Evolutionary conservation across 2,113 vertebrate species (phyloP), one percentile per base, ranked within the genome.

Genomic region (Gymnorhina tibicen): DNA sequence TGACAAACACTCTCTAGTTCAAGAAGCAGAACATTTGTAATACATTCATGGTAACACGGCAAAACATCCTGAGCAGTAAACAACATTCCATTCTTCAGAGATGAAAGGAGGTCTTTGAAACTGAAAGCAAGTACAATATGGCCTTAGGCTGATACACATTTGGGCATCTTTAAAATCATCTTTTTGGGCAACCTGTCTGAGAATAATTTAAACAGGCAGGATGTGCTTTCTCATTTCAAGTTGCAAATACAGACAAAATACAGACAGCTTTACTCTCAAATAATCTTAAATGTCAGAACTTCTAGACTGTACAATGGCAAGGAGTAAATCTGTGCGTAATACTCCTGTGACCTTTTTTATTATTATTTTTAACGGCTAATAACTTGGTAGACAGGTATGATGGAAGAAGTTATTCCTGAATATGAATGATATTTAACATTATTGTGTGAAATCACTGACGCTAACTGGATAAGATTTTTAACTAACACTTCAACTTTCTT

Each of bases 31-130:
- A 92, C 77, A 62, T 85, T 97, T 91, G 86, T 86, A 93, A 87
- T 89, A 75, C 72, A 84, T 84, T 95, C 87, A 87, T 94, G 94
- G 95, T 95, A 97, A 93, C 91, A 80, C 84, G 94, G 87, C 89
- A 96, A 96, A 97, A 95, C 92, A 95, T 96, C 81, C 95, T 89
- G 72, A 96, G 95, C 95, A 76, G 90, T 97, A 97, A 97, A 97
- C 96, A 96, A 86, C 94, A 95, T 97, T 97, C 96, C 95, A 89
- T 96, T 97, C 92, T 97, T 96, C 83, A 86, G 83, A 96, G 95
- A 97, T 96, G 93, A 97, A 97, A 95, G 96, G 58, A 97, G 90
- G 87, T 83, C 95, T 97, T 96, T 96, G 96, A 95, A 97, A 95
- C 95, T 89, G 93, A 94, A 95, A 84, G 92, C 90, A 88, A 96